A percentile compares a stretch with the other conserved stretches of the same genome.
Conservation (phyloP, 2,113 vertebrate genomes). For the Pituophis catenifer region DNA sequence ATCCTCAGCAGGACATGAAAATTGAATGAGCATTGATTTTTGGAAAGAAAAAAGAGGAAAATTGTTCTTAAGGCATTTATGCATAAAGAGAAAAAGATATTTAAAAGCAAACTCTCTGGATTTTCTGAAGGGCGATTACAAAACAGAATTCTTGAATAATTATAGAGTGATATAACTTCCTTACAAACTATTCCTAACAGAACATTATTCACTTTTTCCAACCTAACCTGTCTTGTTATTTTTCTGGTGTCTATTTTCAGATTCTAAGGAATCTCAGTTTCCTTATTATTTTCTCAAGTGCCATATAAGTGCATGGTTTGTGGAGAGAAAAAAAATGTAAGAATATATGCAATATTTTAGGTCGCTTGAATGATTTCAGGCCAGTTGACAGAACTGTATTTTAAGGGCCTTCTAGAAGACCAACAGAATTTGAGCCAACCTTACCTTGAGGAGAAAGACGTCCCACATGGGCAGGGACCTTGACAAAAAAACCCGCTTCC, state of each 20-base stretch:
- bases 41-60: background rate
- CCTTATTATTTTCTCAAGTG: background rate
- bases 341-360: background rate
- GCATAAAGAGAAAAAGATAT: background rate
- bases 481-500: background rate
- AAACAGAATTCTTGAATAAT: background rate
- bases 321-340: background rate
- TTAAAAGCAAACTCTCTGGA: background rate
- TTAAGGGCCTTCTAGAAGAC: background rate
- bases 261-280: background rate
- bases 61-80: background rate
- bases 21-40: background rate
- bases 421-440: background rate
- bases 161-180: background rate
- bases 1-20: background rate
- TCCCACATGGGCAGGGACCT: background rate
- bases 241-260: background rate
- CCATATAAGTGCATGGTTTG: background rate
- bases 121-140: background rate
- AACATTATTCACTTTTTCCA: background rate
- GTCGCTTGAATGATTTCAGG: background rate
- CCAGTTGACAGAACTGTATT: background rate
- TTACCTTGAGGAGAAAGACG: fast-evolving
- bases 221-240: background rate
- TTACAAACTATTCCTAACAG: background rate